These are phyloP conservation scores for Silurus lanzhouensis DNA, from an alignment of 2,797 vertebrate species.

Conservation along the genomic window DNA sequence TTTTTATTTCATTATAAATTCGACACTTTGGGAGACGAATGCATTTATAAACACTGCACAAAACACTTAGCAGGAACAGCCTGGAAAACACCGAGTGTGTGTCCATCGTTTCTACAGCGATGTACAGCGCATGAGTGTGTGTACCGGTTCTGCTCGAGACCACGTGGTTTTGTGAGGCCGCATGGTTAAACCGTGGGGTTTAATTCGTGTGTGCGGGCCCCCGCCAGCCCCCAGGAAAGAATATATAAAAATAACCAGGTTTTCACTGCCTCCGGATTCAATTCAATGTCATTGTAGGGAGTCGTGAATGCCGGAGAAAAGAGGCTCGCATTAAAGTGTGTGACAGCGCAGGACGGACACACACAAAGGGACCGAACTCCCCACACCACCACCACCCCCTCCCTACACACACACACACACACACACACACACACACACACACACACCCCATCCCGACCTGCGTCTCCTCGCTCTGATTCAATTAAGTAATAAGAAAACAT, in stretches of 20 bases:
- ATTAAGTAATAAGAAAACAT: constrained; percentile 99
- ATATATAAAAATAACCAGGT: constrained; percentile 98
- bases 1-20: too few relatives aligned
- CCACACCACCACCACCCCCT: constrained; percentile 63
- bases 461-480: constrained; percentile 88
- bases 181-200: constrained; percentile 91
- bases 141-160: constrained; percentile 77
- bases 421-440: constrained; percentile 15
- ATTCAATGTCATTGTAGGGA: constrained; percentile 99
- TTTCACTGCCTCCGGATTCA: constrained; percentile 94
- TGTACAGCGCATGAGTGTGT: constrained; percentile 65
- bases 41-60: not conserved
- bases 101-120: not conserved
- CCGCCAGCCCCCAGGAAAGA: constrained; percentile 86
- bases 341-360: constrained; percentile 99
- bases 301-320: constrained; percentile 99
- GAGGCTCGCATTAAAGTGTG: constrained; percentile 99
- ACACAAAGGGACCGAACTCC: constrained; percentile 96
- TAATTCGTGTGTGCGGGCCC: constrained; percentile 90
- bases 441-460: constrained; percentile 77
- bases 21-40: too few relatives aligned
- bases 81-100: not conserved
- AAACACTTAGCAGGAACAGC: too few relatives aligned
- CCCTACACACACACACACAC: constrained; percentile 20
- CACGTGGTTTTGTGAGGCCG: constrained; percentile 73